These are phyloP conservation scores for Orthonyx spaldingii DNA, from an alignment of 2,113 vertebrate genomes.

Conservation along the genomic window DNA sequence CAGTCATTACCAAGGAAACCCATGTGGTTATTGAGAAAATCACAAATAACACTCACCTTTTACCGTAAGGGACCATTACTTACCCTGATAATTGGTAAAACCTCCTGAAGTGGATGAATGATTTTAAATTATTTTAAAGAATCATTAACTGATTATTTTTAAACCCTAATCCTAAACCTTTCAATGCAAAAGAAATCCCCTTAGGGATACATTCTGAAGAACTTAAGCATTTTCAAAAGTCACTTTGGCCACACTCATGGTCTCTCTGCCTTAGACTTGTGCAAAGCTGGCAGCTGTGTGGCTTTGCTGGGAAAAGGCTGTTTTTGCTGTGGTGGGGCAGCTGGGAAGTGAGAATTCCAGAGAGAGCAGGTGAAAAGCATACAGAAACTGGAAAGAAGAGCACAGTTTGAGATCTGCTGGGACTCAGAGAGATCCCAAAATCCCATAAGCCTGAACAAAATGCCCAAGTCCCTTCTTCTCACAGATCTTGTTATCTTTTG, in stretches of 20 bases:
- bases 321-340: neutral
- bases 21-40: neutral
- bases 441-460: neutral
- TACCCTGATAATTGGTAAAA: neutral
- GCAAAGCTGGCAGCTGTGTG: neutral
- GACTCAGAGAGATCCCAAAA: neutral
- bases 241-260: neutral
- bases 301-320: neutral
- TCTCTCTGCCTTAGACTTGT: neutral
- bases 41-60: neutral
- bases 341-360: neutral
- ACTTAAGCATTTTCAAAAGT: neutral
- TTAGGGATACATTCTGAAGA: neutral
- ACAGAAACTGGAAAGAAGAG: neutral
- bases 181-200: neutral
- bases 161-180: neutral
- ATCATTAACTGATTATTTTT: neutral
- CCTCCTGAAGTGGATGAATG: neutral
- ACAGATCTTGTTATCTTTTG: neutral
- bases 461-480: neutral
- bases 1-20: neutral
- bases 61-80: neutral
- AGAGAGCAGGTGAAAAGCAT: neutral
- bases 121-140: neutral
- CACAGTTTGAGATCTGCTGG: neutral